Evolutionary conservation across 2,797 vertebrate genomes (phyloP).

Genomic region (Alca torda): DNA sequence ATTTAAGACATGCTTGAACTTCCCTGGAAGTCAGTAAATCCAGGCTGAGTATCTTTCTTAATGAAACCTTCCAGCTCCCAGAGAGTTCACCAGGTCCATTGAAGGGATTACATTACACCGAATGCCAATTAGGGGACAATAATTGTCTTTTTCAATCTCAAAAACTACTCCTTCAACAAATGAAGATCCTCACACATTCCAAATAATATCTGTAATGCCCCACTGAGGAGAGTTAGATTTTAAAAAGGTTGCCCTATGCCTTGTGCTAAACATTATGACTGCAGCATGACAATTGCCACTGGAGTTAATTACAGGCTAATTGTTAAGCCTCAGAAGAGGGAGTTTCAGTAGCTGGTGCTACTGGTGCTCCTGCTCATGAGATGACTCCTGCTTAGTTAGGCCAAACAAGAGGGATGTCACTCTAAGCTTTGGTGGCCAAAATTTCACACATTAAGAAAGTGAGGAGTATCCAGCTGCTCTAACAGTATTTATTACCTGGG

Average conservation of each 20-base stretch:
- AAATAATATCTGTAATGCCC: background rate
- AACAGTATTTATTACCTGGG: background rate
- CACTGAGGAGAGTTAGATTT: background rate
- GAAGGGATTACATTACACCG: background rate
- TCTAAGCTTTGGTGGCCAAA: background rate
- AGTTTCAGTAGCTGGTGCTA: background rate
- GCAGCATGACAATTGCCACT: background rate
- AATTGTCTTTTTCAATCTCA: background rate
- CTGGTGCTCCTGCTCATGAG: background rate
- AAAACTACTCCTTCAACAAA: background rate
- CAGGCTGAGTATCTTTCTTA: background rate
- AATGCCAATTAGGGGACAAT: background rate
- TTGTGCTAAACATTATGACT: background rate
- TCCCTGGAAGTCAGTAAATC: background rate
- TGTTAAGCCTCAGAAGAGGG: background rate
- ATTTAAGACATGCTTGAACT: background rate
- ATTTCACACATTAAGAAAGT: rapidly evolving
- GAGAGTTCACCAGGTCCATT: background rate
- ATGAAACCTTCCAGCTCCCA: background rate
- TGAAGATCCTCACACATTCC: background rate
- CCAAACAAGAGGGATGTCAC: background rate
- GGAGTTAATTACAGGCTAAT: constrained; percentile 14
- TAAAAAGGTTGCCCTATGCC: background rate
- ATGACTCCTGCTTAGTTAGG: background rate
- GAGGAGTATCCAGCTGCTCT: rapidly evolving